Base-by-base conservation (phyloP, 2,797 vertebrate species). In the Hapalemur alaotrensis region DNA sequence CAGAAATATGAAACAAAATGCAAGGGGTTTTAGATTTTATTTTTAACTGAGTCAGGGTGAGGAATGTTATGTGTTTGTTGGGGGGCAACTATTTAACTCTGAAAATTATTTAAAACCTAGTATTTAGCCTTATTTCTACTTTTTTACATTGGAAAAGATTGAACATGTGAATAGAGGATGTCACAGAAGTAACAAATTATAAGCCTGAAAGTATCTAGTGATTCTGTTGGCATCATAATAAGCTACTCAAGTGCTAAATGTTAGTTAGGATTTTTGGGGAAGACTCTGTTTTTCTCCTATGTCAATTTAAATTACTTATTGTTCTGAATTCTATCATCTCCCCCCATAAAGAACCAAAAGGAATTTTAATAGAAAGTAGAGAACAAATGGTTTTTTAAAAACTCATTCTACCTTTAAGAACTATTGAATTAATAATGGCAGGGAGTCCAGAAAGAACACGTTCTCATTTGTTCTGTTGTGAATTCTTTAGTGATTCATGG, bases 311-410 rank as follows among this genome's bases (percentile, higher is more conserved):
- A 91, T 52, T 23, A 65, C n/a, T 75, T 81, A 67, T 52, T 94
- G 46, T 69, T 95, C 59, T 32, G 32, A 83, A 92, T 82, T 94
- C 25, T 84, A 11, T 63, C 69, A 23, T 52, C 25, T 87, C 0
- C 17, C 38, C 48, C 63, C 25, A 38, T 32, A 75, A 85, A 69
- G 46, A 75, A 79, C 61, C 48, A 41, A 80, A 86, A 35, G 5
- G 7, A 35, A 82, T 67, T 78, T 75, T 89, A 95, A 89, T 84
- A 93, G 32, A 94, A 95, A 94, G 17, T 67, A 59, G 61, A 75
- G 59, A 85, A 76, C n/a, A 92, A 84, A 80, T 84, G 54, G 13
- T 8, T 93, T 97, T 78, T 35, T 89, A 70, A 81, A 89, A 95
- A 54, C 65, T 83, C 20, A 38, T 80, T 95, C 46, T 78, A 17